Base-by-base conservation (phyloP, 2,888 invertebrate species). In the Ryuthela nishihirai region DNA sequence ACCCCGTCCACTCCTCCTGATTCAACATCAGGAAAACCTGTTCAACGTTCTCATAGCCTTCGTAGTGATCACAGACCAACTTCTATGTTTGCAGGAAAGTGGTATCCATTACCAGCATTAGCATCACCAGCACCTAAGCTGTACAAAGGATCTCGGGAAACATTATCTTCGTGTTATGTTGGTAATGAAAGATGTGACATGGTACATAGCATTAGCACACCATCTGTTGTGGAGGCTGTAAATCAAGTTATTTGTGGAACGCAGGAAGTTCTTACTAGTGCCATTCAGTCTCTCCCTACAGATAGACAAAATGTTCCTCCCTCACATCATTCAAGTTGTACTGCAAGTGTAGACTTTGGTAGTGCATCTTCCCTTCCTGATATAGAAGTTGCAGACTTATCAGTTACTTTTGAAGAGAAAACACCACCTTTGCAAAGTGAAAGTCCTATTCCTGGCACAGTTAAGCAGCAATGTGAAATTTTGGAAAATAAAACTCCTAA, bases 191-290 rank as follows among this genome's bases (percentile, higher is more conserved):
- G 32, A 17, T 17, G 12, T 24, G 29, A 42, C 10, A 58, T 41
- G 38, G 25, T 41, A 7, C 52, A 49, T 12, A 64, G 64, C 32
- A 48, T 52, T 12, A 63, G 64, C 26, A 60, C 60, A 15, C 64
- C 64, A 18, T 63, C 62, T 10, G 60, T 63, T 23, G 59, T 65
- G 3, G 64, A 62, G 47, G 62, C 64, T 18, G 63, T 65, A 20
- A 64, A 64, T 35, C 43, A 50, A 32, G 64, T 64, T 7, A 56
- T 64, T 15, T 62, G 61, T 40, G 62, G 64, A 42, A 64, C 64
- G 9, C 56, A 58, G 44, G 62, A 59, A 56, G 45, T 64, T 26
- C 48, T 64, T 20, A 56, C 47, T 35, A 61, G 64, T 52, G 61
- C 61, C 50, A 61, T 64, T 46, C 54, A 58, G 36, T 59, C 54